Conservation (phyloP, 2,113 vertebrate genomes). For the Zosterops pallidus region DNA sequence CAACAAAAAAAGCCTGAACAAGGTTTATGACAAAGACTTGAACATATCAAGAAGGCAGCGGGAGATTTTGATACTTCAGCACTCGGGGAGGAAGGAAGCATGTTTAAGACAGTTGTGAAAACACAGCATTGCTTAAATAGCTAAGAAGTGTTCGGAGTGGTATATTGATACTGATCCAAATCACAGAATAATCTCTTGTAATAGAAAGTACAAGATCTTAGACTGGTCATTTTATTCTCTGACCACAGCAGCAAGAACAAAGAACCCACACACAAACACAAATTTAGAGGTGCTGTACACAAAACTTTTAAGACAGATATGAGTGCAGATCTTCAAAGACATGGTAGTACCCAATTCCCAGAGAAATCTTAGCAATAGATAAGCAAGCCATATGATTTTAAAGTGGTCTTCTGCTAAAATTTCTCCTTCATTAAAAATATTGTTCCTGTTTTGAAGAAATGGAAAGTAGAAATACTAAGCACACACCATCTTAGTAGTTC, state of each 20-base stretch:
- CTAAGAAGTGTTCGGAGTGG: neutral
- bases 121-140: neutral
- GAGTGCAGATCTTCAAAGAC: neutral
- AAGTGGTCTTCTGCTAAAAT: neutral
- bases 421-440: neutral
- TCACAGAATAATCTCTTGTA: neutral
- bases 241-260: neutral
- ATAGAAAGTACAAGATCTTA: neutral
- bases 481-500: neutral
- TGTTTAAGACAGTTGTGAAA: neutral
- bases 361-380: neutral
- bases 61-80: neutral
- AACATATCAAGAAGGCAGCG: neutral
- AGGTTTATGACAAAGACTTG: neutral
- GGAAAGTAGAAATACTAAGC: neutral
- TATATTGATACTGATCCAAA: neutral
- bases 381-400: neutral
- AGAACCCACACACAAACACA: neutral
- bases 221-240: neutral
- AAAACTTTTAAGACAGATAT: neutral
- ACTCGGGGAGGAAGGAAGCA: fast-evolving
- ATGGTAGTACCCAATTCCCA: neutral
- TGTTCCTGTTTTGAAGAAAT: neutral
- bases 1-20: neutral
- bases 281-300: neutral